A percentile compares a stretch with the other conserved stretches of the same genome.
Conservation (phyloP, 2,113 vertebrate species). For the Petrocephalus microphthalmus region DNA sequence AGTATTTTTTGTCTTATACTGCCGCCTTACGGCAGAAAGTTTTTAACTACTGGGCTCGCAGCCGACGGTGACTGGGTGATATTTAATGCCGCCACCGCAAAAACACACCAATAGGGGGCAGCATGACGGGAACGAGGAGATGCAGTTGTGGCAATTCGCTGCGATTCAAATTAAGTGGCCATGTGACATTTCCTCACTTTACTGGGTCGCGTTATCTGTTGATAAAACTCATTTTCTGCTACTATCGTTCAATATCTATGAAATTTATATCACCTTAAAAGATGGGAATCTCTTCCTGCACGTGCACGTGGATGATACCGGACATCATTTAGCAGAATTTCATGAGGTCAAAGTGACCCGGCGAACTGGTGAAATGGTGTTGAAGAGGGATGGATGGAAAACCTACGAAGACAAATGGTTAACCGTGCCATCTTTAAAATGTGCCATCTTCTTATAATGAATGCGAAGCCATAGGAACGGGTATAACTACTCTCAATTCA, state of each 20-base stretch:
- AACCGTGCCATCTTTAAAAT: not conserved
- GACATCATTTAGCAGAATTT: not conserved
- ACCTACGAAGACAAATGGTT: not conserved
- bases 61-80: not conserved
- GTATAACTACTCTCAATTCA: not conserved
- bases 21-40: not conserved
- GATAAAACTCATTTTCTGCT: not conserved
- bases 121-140: not conserved
- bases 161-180: not conserved
- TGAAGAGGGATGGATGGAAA: not conserved
- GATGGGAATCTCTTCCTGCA: not conserved
- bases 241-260: not conserved
- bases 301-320: not conserved
- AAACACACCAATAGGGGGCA: not conserved
- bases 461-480: not conserved
- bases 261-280: not conserved
- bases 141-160: not conserved
- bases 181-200: not conserved
- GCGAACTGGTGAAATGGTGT: not conserved
- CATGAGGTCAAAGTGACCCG: not conserved
- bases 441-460: not conserved
- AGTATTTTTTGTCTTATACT: constrained; percentile 2
- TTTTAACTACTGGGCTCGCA: not conserved
- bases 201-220: not conserved
- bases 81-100: not conserved